Base-by-base conservation (phyloP, 2,113 vertebrate species). In the Lates calcarifer region DNA sequence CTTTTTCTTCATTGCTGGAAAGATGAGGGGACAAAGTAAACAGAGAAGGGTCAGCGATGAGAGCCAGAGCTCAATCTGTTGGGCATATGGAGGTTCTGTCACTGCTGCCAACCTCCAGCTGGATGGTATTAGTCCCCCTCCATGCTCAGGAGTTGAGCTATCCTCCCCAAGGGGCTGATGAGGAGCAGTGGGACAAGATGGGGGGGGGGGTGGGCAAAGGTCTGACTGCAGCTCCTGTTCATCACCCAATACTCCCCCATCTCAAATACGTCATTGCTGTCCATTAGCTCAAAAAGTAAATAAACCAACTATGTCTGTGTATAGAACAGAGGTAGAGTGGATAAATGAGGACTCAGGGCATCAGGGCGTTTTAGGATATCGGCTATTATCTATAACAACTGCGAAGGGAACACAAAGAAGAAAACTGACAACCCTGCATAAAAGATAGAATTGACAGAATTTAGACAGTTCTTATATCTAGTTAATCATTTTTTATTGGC, bases 101-200 rank as follows among this genome's bases (percentile, higher is more conserved):
- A 69, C 72, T 86, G 70, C 74, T 89, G 87, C 87, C 81, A 81
- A 68, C 77, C 74, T 89, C 82, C 91, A 94, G 92, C 90, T 94
- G 93, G 88, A 92, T 70, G 64, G 86, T 79, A 84, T 94, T 94
- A 93, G 79, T 55, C 81, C 80, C 66, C 83, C 74, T 72, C 43
- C 20, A 9, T 71, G 43, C 82, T 84, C 71, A 61, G 61, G 73
- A 83, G 81, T 74, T 82, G 61, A 89, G 83, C 76, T 83, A 85
- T 89, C 77, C 73, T 85, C 74, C 91, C 88, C 69, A n/a, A 45
- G 91, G 87, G 93, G 70, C 65, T 10, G 43, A 85, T 89, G 70
- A 85, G 77, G 65, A 84, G 76, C 79, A 67, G 82, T 73, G 76
- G 70, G 80, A 80, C 0, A n/a, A n/a, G n/a, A n/a, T n/a, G n/a